phyloP scores from a whole-genome alignment of 2,888 invertebrate genomes.

The Pachymerium ferrugineum region DNA sequence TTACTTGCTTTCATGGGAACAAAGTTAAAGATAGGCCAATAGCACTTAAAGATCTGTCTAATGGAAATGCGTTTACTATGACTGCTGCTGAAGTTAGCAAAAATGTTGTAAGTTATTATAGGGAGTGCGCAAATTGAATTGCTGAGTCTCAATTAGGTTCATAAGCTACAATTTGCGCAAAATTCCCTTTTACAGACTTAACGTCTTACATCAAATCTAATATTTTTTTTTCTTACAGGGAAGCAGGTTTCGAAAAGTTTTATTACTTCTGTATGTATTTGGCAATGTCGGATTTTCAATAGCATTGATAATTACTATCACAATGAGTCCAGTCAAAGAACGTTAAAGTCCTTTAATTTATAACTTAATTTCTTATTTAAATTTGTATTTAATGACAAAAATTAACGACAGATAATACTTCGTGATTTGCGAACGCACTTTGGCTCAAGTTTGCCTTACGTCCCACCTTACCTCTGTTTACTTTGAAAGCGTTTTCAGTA shows the following conservation, averaged over 20 bases:
- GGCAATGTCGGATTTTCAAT: constrained; percentile 63
- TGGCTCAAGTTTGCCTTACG: too few species aligned
- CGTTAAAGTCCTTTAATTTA: background rate
- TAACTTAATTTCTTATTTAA: too few species aligned
- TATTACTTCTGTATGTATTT: constrained; percentile 71
- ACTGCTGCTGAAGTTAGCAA: background rate
- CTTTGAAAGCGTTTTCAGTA: too few species aligned
- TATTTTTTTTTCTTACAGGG: constrained; percentile 58
- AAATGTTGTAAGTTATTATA: background rate
- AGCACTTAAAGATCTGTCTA: constrained; percentile 32
- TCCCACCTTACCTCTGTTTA: too few species aligned
- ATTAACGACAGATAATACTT: too few species aligned
- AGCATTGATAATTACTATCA: constrained; percentile 58
- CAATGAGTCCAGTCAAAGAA: constrained; percentile 29
- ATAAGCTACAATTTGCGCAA: too few species aligned
- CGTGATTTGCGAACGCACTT: too few species aligned
- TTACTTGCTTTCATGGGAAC: constrained; percentile 47
- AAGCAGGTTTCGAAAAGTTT: constrained; percentile 65
- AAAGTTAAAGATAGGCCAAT: constrained; percentile 36
- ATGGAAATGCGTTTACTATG: constrained; percentile 16
- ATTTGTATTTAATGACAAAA: too few species aligned
- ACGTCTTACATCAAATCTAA: background rate
- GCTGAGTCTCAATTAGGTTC: too few species aligned
- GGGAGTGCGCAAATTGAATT: too few species aligned
- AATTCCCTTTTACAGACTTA: too few species aligned